Evolutionary conservation across 1,140 invertebrate genomes (phyloP), one percentile per base, ranked within the genome.

Genomic region (Drosophila tani): DNA sequence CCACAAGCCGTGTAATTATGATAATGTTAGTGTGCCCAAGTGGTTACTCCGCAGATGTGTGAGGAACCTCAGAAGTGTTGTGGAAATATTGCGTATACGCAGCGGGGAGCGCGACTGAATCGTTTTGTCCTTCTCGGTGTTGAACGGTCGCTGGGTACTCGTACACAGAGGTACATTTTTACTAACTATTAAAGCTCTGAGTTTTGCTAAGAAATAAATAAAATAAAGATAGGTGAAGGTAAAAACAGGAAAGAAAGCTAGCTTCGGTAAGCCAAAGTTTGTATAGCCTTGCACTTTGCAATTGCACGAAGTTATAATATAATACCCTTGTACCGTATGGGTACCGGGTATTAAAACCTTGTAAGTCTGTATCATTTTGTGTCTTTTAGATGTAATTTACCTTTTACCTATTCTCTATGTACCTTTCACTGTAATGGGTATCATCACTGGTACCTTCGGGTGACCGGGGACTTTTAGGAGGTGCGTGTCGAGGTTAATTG

Each of bases 11-110:
- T 68, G 71, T 87, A 87, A 87, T 88, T 87, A 87, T 87, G 84
- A 88, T 87, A 87, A 87, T 87, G 84, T 87, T 88, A 87, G 81
- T 84, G 85, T 55, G 80, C 84, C 85, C 84, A 84, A 88, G 84
- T 84, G 84, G 84, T 83, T 88, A 64, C 45, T 50, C 57, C 45
- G 41, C 69, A 40, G 14, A 59, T 60, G 69, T 59, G 67, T 43
- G 67, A 40, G 60, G 66, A 77, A 73, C 77, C 76, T 80, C 35
- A 60, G 45, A 11, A 47, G 29, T 65, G 49, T 40, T 55, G 35
- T 41, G 45, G 65, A 63, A 66, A 73, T 62, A 68, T 84, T 85
- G 62, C 78, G 82, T 81, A 81, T 85, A 81, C 78, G 82, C 82
- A 78, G 56, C 40, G 67, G 56, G 65, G 55, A 45, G 51, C 24